These are phyloP conservation scores for Melanostigma gelatinosum DNA, from an alignment of 2,113 vertebrate species.

Conservation along the genomic window DNA sequence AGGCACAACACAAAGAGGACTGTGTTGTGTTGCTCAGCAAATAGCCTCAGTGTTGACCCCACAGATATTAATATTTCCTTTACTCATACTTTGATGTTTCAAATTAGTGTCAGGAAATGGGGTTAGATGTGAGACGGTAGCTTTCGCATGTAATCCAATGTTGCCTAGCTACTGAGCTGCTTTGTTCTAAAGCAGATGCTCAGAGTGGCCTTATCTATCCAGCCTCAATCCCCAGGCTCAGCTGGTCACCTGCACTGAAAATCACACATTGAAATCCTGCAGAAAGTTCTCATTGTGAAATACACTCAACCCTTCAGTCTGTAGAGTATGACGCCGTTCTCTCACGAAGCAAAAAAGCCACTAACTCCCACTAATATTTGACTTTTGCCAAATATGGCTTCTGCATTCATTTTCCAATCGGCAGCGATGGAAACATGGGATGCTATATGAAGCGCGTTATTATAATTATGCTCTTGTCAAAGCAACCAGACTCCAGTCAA, in stretches of 20 bases:
- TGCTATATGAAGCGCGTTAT: neutral
- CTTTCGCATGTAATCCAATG: neutral
- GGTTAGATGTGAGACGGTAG: neutral
- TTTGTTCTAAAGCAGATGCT: constrained; percentile 14
- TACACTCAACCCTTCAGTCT: neutral
- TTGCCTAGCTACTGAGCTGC: constrained; percentile 38
- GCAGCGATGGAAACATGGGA: neutral
- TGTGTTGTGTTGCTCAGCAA: neutral
- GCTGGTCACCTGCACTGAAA: neutral
- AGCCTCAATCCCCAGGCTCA: neutral
- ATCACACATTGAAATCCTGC: neutral
- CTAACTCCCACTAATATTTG: neutral
- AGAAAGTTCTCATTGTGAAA: neutral
- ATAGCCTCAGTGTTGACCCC: neutral
- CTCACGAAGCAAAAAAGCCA: neutral
- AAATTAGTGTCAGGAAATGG: neutral
- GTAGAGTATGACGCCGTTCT: neutral
- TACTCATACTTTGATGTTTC: neutral
- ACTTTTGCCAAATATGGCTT: no score
- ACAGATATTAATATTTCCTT: neutral
- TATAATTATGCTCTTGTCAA: neutral
- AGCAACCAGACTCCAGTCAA: neutral
- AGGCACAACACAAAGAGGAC: neutral
- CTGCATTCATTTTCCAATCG: neutral
- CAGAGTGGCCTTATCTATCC: neutral